phyloP scores from a whole-genome alignment of 2,888 invertebrate genomes.

The Parelbella ahira region DNA sequence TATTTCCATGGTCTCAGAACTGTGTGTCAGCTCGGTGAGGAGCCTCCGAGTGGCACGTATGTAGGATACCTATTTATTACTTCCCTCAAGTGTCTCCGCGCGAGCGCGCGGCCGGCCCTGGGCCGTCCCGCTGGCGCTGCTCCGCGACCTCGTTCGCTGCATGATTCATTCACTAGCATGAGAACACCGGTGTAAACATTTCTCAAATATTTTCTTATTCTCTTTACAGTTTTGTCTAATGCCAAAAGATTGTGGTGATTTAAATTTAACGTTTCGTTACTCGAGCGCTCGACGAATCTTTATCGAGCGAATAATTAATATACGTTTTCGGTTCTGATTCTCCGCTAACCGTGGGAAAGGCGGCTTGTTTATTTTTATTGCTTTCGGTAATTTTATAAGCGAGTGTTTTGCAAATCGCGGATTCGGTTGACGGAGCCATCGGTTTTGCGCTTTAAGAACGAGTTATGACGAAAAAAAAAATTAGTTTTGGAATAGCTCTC shows the following conservation, averaged over 20 bases:
- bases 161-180: constrained; percentile 15
- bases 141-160: too few species aligned
- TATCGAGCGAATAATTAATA: constrained; percentile 34
- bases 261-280: constrained; percentile 24
- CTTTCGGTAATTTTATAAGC: constrained; percentile 42
- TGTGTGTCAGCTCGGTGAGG: too few species aligned
- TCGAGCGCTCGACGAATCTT: constrained; percentile 31
- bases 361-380: constrained; percentile 43
- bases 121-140: too few species aligned
- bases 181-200: constrained; percentile 11
- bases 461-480: constrained; percentile 47
- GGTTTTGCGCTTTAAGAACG: constrained; percentile 53
- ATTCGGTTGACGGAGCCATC: constrained; percentile 55
- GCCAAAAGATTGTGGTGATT: constrained; percentile 11
- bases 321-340: constrained; percentile 32
- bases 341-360: constrained; percentile 59
- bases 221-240: constrained; percentile 18
- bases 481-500: constrained; percentile 43
- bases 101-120: too few species aligned
- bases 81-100: too few species aligned
- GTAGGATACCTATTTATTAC: too few species aligned
- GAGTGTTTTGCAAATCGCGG: constrained; percentile 54
- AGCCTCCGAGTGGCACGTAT: too few species aligned
- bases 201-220: constrained; percentile 12
- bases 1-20: too few species aligned